Conservation (phyloP, 2,797 vertebrate genomes). For the Amblyraja radiata region DNA sequence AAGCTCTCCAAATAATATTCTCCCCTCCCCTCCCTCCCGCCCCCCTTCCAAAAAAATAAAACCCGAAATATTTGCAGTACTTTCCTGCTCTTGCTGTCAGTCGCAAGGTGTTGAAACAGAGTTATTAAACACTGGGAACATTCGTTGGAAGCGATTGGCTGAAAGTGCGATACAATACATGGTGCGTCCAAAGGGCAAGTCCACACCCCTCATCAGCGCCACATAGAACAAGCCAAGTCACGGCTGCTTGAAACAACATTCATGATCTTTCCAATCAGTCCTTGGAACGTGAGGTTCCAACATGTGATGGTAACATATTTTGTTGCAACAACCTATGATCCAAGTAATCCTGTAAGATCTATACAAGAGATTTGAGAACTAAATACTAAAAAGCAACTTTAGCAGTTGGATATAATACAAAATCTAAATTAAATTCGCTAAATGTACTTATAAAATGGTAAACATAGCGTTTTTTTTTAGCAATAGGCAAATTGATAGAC, state of each 20-base stretch:
- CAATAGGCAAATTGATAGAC: background rate
- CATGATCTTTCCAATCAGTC: background rate
- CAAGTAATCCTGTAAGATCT: background rate
- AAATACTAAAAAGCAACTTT: background rate
- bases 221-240: background rate
- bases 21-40: no score
- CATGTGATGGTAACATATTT: background rate
- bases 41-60: background rate
- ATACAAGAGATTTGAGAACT: no score
- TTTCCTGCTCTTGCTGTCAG: background rate
- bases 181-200: constrained; percentile 28
- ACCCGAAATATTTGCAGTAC: background rate
- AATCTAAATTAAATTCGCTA: background rate
- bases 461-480: background rate
- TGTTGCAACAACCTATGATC: background rate
- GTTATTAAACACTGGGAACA: constrained; percentile 7
- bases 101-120: constrained; percentile 30
- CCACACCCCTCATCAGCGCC: constrained; percentile 15
- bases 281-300: background rate
- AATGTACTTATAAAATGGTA: background rate
- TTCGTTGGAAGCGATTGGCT: constrained; percentile 33
- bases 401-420: background rate
- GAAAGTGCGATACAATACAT: constrained; percentile 3
- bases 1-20: background rate
- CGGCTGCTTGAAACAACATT: background rate